phyloP scores from a whole-genome alignment of 1,140 invertebrate species.

The Magallana angulata region DNA sequence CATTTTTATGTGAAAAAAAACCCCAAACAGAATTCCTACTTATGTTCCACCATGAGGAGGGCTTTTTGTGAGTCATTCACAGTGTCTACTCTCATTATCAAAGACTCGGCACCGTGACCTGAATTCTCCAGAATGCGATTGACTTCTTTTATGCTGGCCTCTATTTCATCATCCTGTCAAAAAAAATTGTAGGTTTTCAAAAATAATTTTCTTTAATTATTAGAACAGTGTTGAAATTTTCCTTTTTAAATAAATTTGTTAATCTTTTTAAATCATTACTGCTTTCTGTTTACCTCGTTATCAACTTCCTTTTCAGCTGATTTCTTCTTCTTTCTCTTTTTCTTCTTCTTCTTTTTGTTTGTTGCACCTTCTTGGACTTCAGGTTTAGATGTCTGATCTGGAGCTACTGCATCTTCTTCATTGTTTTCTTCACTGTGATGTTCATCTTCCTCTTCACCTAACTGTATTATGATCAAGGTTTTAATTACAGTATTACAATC shows the following conservation, averaged over 20 bases:
- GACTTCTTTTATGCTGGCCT: conserved; percentile 86
- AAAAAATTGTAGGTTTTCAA: not conserved
- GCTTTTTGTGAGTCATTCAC: conserved; percentile 62
- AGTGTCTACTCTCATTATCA: conserved; percentile 19
- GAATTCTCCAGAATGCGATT: conserved; percentile 86
- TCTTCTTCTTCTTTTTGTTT: conserved; percentile 67
- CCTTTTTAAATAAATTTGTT: no score
- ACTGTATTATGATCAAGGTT: conserved; percentile 61
- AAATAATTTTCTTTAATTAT: no score
- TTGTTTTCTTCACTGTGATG: conserved; percentile 75
- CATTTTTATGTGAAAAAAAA: no score
- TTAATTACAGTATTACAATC: no score
- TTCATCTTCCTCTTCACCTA: conserved; percentile 85
- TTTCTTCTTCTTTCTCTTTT: conserved; percentile 75
- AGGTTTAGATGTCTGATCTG: conserved; percentile 81
- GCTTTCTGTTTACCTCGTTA: not conserved
- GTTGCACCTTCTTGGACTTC: conserved; percentile 55
- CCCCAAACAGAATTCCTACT: conserved; percentile 54
- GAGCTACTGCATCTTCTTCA: conserved; percentile 73
- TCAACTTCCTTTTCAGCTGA: not conserved
- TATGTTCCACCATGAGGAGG: conserved; percentile 72
- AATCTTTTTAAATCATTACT: no score
- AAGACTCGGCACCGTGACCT: conserved; percentile 31
- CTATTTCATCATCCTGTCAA: conserved; percentile 84
- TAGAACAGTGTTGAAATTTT: no score